Evolutionary conservation across 2,888 invertebrate genomes (phyloP).

Genomic region (Ochlodes sylvanus): DNA sequence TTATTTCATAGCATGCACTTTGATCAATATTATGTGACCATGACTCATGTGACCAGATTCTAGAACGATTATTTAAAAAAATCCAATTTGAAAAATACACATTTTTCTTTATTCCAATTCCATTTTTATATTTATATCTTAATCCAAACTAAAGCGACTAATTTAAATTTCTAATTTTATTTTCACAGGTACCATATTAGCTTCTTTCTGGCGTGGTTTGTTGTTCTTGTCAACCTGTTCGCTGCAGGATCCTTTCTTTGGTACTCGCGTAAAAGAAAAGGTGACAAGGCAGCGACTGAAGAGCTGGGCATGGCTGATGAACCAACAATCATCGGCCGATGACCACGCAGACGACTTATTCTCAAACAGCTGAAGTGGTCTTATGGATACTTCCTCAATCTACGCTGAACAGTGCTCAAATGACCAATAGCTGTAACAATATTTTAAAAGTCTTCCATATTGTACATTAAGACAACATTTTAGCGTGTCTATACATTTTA

Average conservation of each 20-base stretch:
- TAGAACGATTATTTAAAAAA: too few relatives aligned
- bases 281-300: conserved; percentile 92
- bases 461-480: conserved; percentile 54
- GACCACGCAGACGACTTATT: conserved; percentile 59
- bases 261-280: conserved; percentile 94
- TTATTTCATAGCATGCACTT: too few relatives aligned
- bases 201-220: conserved; percentile 91
- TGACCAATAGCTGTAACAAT: conserved; percentile 74
- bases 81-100: too few relatives aligned
- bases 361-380: conserved; percentile 55
- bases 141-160: too few relatives aligned
- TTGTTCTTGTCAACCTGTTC: conserved; percentile 88
- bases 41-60: too few relatives aligned
- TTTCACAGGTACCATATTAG: conserved; percentile 88
- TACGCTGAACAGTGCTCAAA: conserved; percentile 82
- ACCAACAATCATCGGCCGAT: conserved; percentile 91
- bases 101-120: too few relatives aligned
- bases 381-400: conserved; percentile 63
- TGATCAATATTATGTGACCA: too few relatives aligned
- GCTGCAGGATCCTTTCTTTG: conserved; percentile 90
- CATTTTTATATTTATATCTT: too few relatives aligned
- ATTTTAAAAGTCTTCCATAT: conserved; percentile 73
- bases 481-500: conserved; percentile 46
- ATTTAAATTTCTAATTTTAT: neutral
- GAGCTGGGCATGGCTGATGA: conserved; percentile 94